These are phyloP conservation scores for Oreochromis tanganicae DNA, from an alignment of 2,113 vertebrate species.

Conservation along the genomic window DNA sequence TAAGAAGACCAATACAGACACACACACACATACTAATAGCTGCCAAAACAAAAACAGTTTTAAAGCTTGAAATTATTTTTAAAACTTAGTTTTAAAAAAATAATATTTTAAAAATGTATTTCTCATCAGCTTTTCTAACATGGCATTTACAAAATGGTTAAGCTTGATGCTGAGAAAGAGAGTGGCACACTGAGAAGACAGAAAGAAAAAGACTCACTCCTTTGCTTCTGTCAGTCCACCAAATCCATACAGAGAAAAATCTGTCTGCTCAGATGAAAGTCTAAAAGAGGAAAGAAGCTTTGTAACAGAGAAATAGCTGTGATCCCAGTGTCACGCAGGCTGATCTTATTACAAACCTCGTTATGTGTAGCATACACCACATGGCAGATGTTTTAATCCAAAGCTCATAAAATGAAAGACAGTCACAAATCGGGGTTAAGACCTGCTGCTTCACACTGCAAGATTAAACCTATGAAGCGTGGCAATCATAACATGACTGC, in stretches of 20 bases:
- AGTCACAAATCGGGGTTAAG: conserved; percentile 39
- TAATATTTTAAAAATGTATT: no score
- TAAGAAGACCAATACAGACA: not conserved
- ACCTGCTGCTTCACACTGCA: not conserved
- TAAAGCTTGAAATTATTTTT: not conserved
- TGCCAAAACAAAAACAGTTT: not conserved
- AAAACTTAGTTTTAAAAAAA: not conserved
- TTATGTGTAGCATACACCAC: conserved; percentile 7
- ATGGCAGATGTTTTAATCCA: conserved; percentile 27
- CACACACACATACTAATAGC: not conserved
- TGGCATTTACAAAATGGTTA: not conserved
- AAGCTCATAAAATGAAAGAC: not conserved
- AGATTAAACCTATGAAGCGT: conserved; percentile 7
- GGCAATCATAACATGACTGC: not conserved
- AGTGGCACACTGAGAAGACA: not conserved
- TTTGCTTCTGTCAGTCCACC: not conserved
- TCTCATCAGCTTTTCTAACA: not conserved
- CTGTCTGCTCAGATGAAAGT: conserved; percentile 15
- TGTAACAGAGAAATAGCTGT: not conserved
- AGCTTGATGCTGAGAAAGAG: not conserved
- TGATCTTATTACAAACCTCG: conserved; percentile 40
- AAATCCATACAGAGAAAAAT: conserved; percentile 3
- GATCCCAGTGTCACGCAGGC: conserved; percentile 1
- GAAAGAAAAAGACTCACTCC: not conserved
- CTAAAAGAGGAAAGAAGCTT: not conserved